These are phyloP conservation scores for Cephus pygmeus DNA, from an alignment of 2,888 invertebrate species.

Conservation along the genomic window DNA sequence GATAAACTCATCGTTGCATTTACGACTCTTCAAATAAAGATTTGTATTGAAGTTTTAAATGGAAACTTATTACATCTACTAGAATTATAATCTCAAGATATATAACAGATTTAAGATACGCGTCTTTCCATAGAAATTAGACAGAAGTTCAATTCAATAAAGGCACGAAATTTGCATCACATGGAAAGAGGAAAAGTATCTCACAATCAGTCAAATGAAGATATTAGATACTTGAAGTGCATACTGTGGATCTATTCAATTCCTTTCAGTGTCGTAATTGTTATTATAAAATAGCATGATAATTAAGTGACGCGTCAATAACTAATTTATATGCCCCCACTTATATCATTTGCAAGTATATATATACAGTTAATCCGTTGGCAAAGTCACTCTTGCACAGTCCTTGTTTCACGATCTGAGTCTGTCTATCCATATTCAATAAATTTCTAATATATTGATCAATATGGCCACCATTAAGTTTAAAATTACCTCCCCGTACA, in stretches of 20 bases:
- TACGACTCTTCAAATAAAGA: not conserved
- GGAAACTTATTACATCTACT: not conserved
- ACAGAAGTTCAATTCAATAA: not conserved
- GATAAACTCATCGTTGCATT: not conserved
- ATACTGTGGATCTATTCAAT: not conserved
- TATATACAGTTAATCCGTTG: not conserved
- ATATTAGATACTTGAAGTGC: not conserved
- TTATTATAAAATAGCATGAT: not conserved
- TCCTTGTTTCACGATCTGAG: not conserved
- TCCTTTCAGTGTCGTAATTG: not conserved
- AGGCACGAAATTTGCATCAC: not conserved
- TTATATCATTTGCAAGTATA: not conserved
- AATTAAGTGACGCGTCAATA: not conserved
- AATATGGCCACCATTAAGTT: conserved; percentile 70
- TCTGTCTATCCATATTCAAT: not conserved
- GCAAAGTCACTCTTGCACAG: not conserved
- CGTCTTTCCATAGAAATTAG: not conserved
- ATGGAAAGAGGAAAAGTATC: not conserved
- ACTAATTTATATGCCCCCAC: not conserved
- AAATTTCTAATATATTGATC: not conserved
- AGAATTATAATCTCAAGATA: not conserved
- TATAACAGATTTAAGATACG: not conserved
- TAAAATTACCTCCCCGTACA: conserved; percentile 68
- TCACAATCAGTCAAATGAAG: not conserved
- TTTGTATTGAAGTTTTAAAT: not conserved